phyloP scores from a whole-genome alignment of 1,140 invertebrate species.

The Aradophagus sp. region DNA sequence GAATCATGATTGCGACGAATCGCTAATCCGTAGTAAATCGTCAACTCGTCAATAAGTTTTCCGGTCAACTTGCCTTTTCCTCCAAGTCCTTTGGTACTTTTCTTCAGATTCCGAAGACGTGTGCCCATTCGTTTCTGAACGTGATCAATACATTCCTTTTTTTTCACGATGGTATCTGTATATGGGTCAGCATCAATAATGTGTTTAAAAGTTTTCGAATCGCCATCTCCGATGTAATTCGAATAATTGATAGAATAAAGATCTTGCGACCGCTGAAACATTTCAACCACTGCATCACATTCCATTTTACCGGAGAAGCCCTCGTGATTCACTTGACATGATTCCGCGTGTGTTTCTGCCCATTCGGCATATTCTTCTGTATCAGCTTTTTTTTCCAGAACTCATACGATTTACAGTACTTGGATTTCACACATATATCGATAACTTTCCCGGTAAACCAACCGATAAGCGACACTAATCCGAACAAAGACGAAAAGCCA shows the following conservation, averaged over 20 bases:
- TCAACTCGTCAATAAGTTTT: conserved; percentile 6
- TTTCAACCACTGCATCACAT: conserved; percentile 8
- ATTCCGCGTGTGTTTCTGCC: conserved; percentile 21
- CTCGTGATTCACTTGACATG: conserved; percentile 11
- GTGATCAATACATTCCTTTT: conserved; percentile 13
- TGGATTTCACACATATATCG: conserved; percentile 7
- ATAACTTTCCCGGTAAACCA: conserved; percentile 11
- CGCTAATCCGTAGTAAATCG: conserved; percentile 4
- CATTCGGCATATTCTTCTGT: conserved; percentile 13
- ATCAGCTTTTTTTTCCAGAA: conserved; percentile 12
- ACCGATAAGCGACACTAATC: conserved; percentile 5
- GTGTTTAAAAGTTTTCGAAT: conserved; percentile 14
- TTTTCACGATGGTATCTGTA: conserved; percentile 1
- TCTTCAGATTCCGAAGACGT: conserved; percentile 9
- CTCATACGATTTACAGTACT: conserved; percentile 11
- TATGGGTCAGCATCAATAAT: conserved; percentile 8
- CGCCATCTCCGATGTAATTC: conserved; percentile 4
- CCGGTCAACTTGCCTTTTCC: too few species aligned
- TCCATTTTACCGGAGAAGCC: conserved; percentile 2
- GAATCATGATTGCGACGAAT: too few species aligned
- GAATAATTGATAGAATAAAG: conserved; percentile 8
- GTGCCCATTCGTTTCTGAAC: not conserved
- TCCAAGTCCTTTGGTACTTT: conserved; percentile 7
- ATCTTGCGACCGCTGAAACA: conserved; percentile 16
- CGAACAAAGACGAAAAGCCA: conserved; percentile 5